These are phyloP conservation scores for Tapera naevia DNA, from an alignment of 2,797 vertebrate species.

Conservation along the genomic window DNA sequence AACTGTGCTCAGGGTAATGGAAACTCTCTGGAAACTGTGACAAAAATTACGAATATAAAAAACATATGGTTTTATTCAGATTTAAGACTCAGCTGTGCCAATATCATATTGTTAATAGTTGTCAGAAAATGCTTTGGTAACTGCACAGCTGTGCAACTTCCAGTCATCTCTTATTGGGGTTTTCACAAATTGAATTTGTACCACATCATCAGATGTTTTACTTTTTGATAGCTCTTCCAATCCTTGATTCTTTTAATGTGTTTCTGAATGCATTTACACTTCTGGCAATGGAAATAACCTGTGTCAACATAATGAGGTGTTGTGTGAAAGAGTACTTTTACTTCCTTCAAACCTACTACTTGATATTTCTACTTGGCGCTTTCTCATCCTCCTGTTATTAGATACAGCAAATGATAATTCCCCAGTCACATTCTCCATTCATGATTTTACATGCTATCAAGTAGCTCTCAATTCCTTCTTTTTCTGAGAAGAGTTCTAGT, in stretches of 20 bases:
- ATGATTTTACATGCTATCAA: conserved; percentile 1
- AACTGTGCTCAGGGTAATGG: neutral
- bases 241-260: neutral
- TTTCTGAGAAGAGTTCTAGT: neutral
- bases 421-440: neutral
- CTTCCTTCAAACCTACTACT: neutral
- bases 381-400: neutral
- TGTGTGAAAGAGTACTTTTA: conserved; percentile 31
- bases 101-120: neutral
- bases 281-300: conserved; percentile 7
- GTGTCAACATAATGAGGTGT: conserved; percentile 23
- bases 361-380: neutral
- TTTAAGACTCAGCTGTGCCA: neutral
- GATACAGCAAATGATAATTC: conserved; percentile 21
- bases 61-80: neutral
- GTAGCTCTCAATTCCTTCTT: neutral
- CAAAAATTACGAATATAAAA: neutral
- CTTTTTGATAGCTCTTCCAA: conserved; percentile 21
- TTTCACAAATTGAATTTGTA: neutral
- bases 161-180: neutral
- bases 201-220: conserved; percentile 19
- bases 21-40: neutral
- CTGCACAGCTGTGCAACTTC: neutral
- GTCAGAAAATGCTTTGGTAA: neutral
- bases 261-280: conserved; percentile 34